Evolutionary conservation across 2,113 vertebrate genomes (phyloP).

Genomic region (Myotis lucifugus): DNA sequence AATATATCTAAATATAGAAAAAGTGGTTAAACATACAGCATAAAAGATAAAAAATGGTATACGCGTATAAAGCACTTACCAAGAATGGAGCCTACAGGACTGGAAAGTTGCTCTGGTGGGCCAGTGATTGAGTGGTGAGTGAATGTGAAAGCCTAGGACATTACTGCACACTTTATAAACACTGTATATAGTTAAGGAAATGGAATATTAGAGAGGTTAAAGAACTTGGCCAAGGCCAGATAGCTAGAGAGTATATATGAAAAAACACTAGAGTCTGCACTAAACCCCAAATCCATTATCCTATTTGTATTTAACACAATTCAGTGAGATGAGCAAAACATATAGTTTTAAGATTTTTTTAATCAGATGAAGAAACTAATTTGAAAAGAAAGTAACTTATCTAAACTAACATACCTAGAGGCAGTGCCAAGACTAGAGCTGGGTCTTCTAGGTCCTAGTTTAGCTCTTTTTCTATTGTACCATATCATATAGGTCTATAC

Average conservation of each 20-base stretch:
- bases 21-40: background rate
- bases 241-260: background rate
- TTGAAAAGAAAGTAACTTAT: slow-evolving; percentile 35
- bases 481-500: background rate
- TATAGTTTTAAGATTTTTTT: background rate
- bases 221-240: background rate
- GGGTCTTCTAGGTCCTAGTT: background rate
- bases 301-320: background rate
- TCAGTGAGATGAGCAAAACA: slow-evolving; percentile 3
- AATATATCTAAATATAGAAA: background rate
- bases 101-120: background rate
- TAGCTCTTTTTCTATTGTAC: background rate
- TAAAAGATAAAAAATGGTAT: background rate
- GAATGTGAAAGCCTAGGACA: background rate
- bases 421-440: background rate
- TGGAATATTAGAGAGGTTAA: background rate
- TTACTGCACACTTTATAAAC: background rate
- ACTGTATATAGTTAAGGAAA: background rate
- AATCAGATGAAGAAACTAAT: background rate
- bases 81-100: background rate
- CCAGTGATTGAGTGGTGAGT: background rate
- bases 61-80: background rate
- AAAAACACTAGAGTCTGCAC: background rate
- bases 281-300: background rate
- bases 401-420: background rate